phyloP scores from a whole-genome alignment of 2,113 vertebrate genomes.

The Dicrurus megarhynchus region DNA sequence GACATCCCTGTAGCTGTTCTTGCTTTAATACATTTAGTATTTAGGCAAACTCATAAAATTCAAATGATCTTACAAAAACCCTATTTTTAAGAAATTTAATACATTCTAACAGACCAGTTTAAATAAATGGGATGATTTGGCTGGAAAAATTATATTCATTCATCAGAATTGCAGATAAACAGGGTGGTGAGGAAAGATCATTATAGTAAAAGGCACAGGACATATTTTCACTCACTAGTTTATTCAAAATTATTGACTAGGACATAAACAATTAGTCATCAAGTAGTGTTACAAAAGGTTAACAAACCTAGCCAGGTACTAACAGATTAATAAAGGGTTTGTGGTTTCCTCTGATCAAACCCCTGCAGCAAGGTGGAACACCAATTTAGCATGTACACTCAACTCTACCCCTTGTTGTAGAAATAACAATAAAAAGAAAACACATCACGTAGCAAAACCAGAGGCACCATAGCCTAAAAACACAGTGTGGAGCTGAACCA shows the following conservation, averaged over 20 bases:
- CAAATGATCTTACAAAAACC: not conserved
- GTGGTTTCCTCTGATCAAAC: not conserved
- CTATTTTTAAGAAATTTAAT: not conserved
- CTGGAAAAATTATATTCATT: not conserved
- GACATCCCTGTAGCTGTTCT: accelerated
- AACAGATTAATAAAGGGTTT: not conserved
- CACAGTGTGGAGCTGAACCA: not conserved
- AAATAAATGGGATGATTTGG: not conserved
- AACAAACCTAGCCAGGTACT: not conserved
- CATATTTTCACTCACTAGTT: not conserved
- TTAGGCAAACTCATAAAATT: not conserved
- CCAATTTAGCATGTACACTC: not conserved
- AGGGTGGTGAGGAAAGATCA: not conserved
- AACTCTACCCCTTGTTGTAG: not conserved
- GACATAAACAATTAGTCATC: not conserved
- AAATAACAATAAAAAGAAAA: not conserved
- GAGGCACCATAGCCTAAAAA: not conserved
- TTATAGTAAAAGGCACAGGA: not conserved
- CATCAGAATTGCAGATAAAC: not conserved
- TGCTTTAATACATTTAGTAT: not conserved
- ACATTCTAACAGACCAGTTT: not conserved
- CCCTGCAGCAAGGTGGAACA: not conserved
- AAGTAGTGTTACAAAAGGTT: not conserved
- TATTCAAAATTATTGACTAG: not conserved
- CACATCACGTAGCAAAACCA: not conserved